These are phyloP conservation scores for Theodoxus fluviatilis DNA, from an alignment of 2,888 invertebrate genomes.

Conservation along the genomic window DNA sequence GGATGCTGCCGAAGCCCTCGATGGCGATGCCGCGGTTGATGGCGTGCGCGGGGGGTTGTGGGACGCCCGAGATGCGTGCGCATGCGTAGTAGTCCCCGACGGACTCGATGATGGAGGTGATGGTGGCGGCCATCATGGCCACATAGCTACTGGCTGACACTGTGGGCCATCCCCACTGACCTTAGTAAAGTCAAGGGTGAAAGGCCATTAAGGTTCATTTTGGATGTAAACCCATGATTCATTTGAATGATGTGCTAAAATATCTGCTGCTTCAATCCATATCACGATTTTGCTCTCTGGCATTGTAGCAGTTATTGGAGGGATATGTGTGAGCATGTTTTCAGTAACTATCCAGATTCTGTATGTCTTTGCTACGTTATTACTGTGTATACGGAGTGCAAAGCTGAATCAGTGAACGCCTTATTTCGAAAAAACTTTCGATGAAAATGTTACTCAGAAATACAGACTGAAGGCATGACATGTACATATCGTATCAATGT, in stretches of 20 bases:
- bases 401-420: no score
- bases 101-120: conserved; percentile 60
- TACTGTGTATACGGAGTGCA: no score
- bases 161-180: conserved; percentile 62
- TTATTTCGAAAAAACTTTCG: no score
- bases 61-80: conserved; percentile 75
- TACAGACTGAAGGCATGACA: no score
- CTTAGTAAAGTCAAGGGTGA: conserved; percentile 38
- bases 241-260: no score
- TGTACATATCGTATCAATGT: no score
- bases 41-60: conserved; percentile 84
- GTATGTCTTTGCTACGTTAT: not conserved
- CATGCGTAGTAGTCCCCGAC: conserved; percentile 92
- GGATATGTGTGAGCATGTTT: not conserved
- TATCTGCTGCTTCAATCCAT: no score
- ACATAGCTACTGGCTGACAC: conserved; percentile 52
- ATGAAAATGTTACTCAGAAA: no score
- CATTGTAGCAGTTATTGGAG: not conserved
- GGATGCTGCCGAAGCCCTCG: conserved; percentile 82
- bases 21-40: conserved; percentile 78
- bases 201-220: no score
- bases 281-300: no score
- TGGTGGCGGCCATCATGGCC: conserved; percentile 58
- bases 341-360: not conserved
- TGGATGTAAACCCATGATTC: no score